phyloP scores from a whole-genome alignment of 2,797 vertebrate species.

The Acrocephalus scirpaceus region DNA sequence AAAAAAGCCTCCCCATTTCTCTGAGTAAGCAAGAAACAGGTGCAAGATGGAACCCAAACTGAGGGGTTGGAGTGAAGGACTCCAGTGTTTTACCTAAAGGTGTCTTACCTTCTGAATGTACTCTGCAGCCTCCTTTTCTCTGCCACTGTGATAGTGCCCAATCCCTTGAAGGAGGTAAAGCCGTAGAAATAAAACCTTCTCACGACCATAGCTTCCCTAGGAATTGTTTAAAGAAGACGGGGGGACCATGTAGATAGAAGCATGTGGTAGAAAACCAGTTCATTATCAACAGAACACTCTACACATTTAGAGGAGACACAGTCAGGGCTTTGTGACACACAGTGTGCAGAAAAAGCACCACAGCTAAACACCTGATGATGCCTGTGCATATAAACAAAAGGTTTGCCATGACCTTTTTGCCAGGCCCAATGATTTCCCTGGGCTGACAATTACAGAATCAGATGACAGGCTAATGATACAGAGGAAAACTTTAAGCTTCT shows the following conservation, averaged over 20 bases:
- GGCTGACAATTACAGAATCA: background rate
- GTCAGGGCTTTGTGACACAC: background rate
- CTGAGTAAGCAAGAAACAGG: background rate
- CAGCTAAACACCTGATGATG: background rate
- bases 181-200: constrained; percentile 92
- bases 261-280: background rate
- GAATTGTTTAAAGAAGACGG: background rate
- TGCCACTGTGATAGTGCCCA: constrained; percentile 86
- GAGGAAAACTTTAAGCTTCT: background rate
- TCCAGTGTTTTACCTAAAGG: background rate
- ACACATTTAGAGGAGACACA: background rate
- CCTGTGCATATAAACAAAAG: fast-evolving
- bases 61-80: background rate
- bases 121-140: constrained; percentile 80
- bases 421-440: background rate
- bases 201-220: constrained; percentile 91
- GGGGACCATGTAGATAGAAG: background rate
- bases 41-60: background rate
- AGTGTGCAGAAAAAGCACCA: background rate
- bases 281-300: background rate
- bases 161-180: constrained; percentile 94
- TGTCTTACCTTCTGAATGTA: constrained; percentile 82
- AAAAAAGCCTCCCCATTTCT: fast-evolving
- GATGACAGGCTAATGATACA: background rate
- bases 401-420: background rate